Base-by-base conservation (phyloP, 53 echinoderm and acorn worm species). In the Echinarachnius parma region DNA sequence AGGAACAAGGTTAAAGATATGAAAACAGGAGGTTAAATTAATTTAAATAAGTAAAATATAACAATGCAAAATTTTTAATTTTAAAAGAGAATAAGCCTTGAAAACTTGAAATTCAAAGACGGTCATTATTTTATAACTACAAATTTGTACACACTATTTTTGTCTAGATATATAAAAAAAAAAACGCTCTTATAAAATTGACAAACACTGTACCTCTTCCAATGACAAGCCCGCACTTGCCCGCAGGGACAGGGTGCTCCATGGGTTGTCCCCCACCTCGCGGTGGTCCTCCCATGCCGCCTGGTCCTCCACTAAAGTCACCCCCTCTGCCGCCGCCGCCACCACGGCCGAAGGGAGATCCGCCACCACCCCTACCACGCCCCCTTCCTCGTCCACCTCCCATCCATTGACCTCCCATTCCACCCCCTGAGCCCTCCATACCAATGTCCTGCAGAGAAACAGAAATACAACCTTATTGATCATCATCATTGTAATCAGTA, bases 191-290 rank as follows among this genome's bases (percentile, higher is more conserved):
- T n/a, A 54, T 1, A 54, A 11, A 54, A 15, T 1, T 29, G 29
- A 26, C 39, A 64, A 19, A 53, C n/a, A 70, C 53, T 53, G 15
- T 76, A 91, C 96, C 91, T 88, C 77, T 91, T 59, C 96, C 96
- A 21, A 96, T 91, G 77, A 96, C 79, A 62, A 90, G 61, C 18
- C 96, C 96, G 50, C 96, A 96, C 56, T 85, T 91, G 45, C 64
- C 59, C 5, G 80, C 77, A 0, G 96, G 87, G 2, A 91, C 87
- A 15, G 46, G 30, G 45, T 87, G 70, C 48, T 90, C 84, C 4
- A 76, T 52, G 29, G 82, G 78, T 56, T 81, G 80, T 20, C 76
- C 80, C 10, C 84, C 84, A 27, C 83, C 77, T 21, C 70, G 34
- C 37, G 65, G 70, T 72, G 75, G 31, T 76, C 84, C 71, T 33